A percentile compares a stretch with the other conserved stretches of the same genome.
These are phyloP conservation scores for Triplophysa tibetana DNA, from an alignment of 2,113 vertebrate species.

Conservation along the genomic window DNA sequence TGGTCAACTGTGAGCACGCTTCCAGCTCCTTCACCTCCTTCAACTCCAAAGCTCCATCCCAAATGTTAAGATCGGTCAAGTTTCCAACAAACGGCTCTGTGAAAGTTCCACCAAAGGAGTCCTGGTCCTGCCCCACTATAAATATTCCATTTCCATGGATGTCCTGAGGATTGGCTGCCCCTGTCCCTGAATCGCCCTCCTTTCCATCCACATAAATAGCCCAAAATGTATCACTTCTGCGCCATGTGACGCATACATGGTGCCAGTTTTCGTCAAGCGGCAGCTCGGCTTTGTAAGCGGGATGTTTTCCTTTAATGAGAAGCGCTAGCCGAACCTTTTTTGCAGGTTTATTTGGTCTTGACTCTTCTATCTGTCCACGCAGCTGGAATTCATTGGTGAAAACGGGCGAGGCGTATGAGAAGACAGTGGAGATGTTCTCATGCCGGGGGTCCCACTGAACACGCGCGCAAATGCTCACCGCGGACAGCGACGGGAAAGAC, in stretches of 20 bases:
- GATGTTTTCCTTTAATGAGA: constrained; percentile 83
- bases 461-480: constrained; percentile 80
- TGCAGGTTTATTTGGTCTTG: constrained; percentile 50
- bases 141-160: constrained; percentile 78
- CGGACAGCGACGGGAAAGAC: constrained; percentile 72
- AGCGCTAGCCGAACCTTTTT: constrained; percentile 74
- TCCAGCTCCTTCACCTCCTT: constrained; percentile 73
- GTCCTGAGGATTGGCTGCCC: constrained; percentile 62
- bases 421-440: constrained; percentile 75
- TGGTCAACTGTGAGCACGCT: constrained; percentile 63
- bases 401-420: constrained; percentile 79
- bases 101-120: constrained; percentile 87
- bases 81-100: constrained; percentile 88
- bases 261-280: constrained; percentile 81
- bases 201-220: constrained; percentile 46
- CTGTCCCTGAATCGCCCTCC: constrained; percentile 71
- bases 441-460: constrained; percentile 80
- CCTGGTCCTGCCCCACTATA: constrained; percentile 90
- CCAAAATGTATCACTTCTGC: not conserved
- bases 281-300: constrained; percentile 79
- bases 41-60: constrained; percentile 69
- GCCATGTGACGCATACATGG: constrained; percentile 85
- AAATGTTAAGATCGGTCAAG: constrained; percentile 82
- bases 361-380: constrained; percentile 71
- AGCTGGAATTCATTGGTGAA: constrained; percentile 88